A percentile compares a stretch with the other conserved stretches of the same genome.
Conservation (phyloP, 2,113 vertebrate genomes). For the Muscicapa adusta region DNA sequence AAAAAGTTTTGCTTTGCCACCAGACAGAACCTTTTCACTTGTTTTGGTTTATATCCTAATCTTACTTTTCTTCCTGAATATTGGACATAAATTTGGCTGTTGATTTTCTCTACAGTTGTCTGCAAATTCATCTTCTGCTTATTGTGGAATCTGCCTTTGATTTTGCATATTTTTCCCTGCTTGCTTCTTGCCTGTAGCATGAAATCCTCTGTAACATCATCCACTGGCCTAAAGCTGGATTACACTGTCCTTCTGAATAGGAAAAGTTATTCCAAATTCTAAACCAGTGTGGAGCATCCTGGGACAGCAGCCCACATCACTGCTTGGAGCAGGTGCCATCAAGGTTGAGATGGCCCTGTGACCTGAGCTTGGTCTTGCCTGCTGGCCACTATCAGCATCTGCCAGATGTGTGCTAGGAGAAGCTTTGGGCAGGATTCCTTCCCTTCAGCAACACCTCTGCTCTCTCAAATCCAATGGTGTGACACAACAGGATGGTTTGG, state of each 20-base stretch:
- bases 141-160: background rate
- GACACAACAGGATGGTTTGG: background rate
- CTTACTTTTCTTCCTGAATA: background rate
- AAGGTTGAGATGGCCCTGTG: background rate
- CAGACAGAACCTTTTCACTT: background rate
- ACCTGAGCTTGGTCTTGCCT: background rate
- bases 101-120: background rate
- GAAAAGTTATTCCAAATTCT: background rate
- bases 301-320: fast-evolving
- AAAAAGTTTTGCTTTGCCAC: background rate
- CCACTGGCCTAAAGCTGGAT: background rate
- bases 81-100: background rate
- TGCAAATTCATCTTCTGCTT: background rate
- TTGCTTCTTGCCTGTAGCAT: background rate
- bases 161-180: background rate
- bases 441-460: background rate
- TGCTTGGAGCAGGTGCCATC: fast-evolving
- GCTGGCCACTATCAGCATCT: background rate
- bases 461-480: fast-evolving
- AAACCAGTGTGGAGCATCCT: background rate
- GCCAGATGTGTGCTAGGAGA: fast-evolving
- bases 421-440: background rate
- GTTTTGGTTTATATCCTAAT: background rate
- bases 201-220: background rate
- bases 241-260: background rate